Evolutionary conservation across 2,113 vertebrate genomes (phyloP).

Genomic region (Serinus canaria): DNA sequence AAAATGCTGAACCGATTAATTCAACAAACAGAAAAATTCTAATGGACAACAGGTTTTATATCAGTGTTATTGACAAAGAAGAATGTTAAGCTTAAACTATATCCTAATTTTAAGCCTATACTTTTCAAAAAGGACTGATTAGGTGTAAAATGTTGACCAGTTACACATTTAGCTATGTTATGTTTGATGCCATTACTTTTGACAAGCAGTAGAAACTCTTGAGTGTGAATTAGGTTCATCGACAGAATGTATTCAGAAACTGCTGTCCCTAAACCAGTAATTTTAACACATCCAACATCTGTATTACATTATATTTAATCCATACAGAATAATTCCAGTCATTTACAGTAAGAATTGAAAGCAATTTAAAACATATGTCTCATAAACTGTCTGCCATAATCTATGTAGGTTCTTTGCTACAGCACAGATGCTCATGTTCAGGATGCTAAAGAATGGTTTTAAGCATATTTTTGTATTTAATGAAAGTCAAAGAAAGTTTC

Average conservation of each 20-base stretch:
- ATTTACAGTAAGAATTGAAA: slow-evolving; percentile 38
- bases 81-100: neutral
- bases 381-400: neutral
- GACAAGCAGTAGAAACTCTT: neutral
- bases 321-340: slow-evolving; percentile 7
- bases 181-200: neutral
- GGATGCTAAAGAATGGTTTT: neutral
- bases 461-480: neutral
- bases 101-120: neutral
- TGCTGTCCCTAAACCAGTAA: neutral
- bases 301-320: slow-evolving; percentile 18
- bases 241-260: neutral
- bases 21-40: neutral
- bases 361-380: slow-evolving; percentile 41
- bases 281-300: slow-evolving; percentile 29
- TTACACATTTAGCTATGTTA: neutral
- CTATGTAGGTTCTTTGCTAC: neutral
- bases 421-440: neutral
- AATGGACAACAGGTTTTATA: neutral
- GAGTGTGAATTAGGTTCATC: neutral
- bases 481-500: neutral
- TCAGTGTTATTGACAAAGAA: neutral
- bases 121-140: neutral
- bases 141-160: neutral
- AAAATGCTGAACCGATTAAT: neutral